These are phyloP conservation scores for Epizoanthus stellaris DNA, from an alignment of 92 coral and sea anemone species.

Conservation along the genomic window DNA sequence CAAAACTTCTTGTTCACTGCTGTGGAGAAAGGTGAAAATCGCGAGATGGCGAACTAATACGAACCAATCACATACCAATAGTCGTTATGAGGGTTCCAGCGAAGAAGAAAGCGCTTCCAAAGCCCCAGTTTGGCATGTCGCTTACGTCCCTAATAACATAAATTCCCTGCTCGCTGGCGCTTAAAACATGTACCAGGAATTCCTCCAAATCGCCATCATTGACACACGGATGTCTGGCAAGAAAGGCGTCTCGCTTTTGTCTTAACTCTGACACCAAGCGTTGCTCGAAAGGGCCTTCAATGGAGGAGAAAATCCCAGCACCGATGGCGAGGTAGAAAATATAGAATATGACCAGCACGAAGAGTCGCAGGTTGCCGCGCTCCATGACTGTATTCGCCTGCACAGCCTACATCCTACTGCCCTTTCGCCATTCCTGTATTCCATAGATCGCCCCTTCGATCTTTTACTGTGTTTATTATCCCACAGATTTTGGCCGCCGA, in stretches of 20 bases:
- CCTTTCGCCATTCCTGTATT: slow-evolving; percentile 3
- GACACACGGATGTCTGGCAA: slow-evolving; percentile 82
- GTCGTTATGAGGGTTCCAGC: slow-evolving; percentile 97
- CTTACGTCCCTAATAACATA: slow-evolving; percentile 77
- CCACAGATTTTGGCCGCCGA: slow-evolving; percentile 3
- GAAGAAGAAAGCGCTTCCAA: slow-evolving; percentile 95
- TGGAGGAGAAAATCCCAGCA: slow-evolving; percentile 95
- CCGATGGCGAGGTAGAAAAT: slow-evolving; percentile 92
- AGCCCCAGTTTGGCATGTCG: slow-evolving; percentile 88
- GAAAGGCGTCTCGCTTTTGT: slow-evolving; percentile 78
- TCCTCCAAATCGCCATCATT: slow-evolving; percentile 79
- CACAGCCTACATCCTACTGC: not conserved
- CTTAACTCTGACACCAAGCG: slow-evolving; percentile 73
- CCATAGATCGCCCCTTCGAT: slow-evolving; percentile 1
- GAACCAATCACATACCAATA: slow-evolving; percentile 74
- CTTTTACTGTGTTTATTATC: not conserved
- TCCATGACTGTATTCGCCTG: slow-evolving; percentile 59
- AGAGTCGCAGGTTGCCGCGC: slow-evolving; percentile 82
- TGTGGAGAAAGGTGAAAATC: not conserved
- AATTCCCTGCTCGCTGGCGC: slow-evolving; percentile 89
- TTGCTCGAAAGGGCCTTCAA: slow-evolving; percentile 93
- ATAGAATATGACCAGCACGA: slow-evolving; percentile 79
- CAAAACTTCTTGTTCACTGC: not conserved
- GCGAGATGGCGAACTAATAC: not conserved
- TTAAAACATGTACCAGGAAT: slow-evolving; percentile 75